phyloP scores from a whole-genome alignment of 2,113 vertebrate genomes.

The Chloroceryle aenea region DNA sequence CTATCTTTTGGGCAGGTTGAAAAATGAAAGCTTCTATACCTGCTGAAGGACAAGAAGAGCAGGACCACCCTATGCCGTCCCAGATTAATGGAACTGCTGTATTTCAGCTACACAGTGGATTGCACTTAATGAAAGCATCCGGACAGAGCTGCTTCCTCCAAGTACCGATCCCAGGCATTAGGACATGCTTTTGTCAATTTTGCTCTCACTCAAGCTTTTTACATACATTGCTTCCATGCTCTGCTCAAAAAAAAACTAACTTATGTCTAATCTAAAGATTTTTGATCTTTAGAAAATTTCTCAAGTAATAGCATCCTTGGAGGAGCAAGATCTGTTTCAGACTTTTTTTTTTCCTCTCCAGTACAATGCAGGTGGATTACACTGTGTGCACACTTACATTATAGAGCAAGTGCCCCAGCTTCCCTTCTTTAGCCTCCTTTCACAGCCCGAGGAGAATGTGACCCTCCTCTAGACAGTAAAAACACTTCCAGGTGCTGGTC shows the following conservation, averaged over 20 bases:
- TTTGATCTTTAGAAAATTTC: not conserved
- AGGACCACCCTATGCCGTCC: not conserved
- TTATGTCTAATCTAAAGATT: not conserved
- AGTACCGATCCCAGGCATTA: not conserved
- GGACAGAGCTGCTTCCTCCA: not conserved
- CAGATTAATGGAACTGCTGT: not conserved
- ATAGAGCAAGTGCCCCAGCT: not conserved
- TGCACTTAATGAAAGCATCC: not conserved
- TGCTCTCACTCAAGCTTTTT: not conserved
- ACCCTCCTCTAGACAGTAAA: not conserved
- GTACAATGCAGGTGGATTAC: not conserved
- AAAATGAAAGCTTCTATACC: slow-evolving; percentile 23
- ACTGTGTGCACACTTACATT: not conserved
- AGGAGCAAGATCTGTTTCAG: not conserved
- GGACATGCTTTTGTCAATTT: not conserved
- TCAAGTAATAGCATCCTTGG: not conserved
- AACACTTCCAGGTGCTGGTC: not conserved
- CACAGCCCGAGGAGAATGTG: not conserved
- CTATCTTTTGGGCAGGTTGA: slow-evolving; percentile 43
- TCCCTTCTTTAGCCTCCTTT: not conserved
- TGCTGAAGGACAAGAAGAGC: slow-evolving; percentile 22
- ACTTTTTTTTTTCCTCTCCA: not conserved
- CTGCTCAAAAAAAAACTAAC: not conserved
- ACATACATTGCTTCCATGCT: not conserved
- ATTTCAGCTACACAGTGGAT: not conserved